Evolutionary conservation across 2,113 vertebrate genomes (phyloP), one percentile per base, ranked within the genome.

Genomic region (Corythoichthys haematopterus): DNA sequence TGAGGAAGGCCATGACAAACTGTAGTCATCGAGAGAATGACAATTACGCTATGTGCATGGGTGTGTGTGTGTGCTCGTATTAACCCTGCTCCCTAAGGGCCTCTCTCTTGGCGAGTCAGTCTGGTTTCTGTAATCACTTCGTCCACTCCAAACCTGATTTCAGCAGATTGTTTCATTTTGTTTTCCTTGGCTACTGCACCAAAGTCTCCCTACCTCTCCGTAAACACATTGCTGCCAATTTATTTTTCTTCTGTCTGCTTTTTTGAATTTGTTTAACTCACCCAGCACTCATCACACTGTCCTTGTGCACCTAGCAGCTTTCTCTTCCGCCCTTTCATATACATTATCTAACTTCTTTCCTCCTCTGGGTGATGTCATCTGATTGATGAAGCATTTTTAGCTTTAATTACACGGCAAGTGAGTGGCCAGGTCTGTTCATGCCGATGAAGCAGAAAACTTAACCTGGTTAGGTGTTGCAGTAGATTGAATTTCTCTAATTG

Each of bases 321-420:
- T 52, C 45, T 38, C 45, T 64, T 45, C 47, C 63, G n/a, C 33
- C 1, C 14, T 68, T 38, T 68, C 60, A 55, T 36, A 37, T 4
- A 28, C 4, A 14, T 37, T 20, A 66, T 60, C 68, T 37, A 12
- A 13, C 13, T 47, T 61, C 43, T 13, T 72, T 70, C 47, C 58
- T 72, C 2, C 52, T 69, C 1, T 56, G 62, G 64, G 80, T 86
- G 85, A 84, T 85, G 83, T 75, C 83, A 79, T 79, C 84, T 88
- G 88, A 91, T 89, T 87, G 87, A 89, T 89, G 86, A 85, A 87
- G 85, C 88, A 89, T 88, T 84, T 88, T 90, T 89, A 79, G 78
- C 83, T 89, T 89, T 91, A 91, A 90, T 89, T 89, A 89, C 85
- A 88, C 79, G 87, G 87, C 86, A 87, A 84, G 88, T 90, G 86